Conservation (phyloP, 2,888 invertebrate species). For the Sisyra terminalis region DNA sequence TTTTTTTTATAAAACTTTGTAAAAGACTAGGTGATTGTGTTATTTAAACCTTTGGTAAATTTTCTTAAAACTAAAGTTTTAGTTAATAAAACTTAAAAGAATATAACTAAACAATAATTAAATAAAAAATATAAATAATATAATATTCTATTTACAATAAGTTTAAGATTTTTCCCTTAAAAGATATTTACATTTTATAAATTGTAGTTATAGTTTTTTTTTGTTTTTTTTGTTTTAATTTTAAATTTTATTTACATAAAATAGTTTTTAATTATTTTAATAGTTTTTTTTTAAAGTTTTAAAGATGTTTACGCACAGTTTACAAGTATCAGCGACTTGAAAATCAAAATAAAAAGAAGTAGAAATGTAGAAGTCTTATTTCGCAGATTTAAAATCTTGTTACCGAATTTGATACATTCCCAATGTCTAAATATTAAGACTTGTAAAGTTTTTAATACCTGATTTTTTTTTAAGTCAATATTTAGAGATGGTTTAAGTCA, state of each 20-base stretch:
- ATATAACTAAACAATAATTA: constrained; percentile 4
- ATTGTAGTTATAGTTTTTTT: neutral
- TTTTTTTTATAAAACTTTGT: neutral
- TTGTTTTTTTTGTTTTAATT: neutral
- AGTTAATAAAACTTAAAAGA: neutral
- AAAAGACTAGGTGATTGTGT: too few relatives aligned
- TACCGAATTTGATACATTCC: neutral
- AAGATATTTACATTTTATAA: neutral
- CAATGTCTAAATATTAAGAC: neutral
- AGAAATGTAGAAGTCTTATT: neutral
- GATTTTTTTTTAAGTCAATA: neutral
- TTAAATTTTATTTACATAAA: neutral
- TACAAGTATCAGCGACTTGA: constrained; percentile 8
- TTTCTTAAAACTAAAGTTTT: too few relatives aligned
- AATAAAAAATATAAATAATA: constrained; percentile 5
- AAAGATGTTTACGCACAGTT: constrained; percentile 7
- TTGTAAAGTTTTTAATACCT: neutral
- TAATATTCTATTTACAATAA: constrained; percentile 4
- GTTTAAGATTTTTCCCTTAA: neutral
- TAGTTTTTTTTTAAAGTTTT: neutral
- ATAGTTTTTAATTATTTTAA: neutral
- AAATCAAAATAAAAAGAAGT: neutral
- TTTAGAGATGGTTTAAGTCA: neutral
- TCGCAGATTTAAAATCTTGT: constrained; percentile 9
- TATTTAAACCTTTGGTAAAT: too few relatives aligned